A percentile compares a stretch with the other conserved stretches of the same genome.
These are phyloP conservation scores for Campodea augens DNA, from an alignment of 1,140 invertebrate species.

Conservation along the genomic window DNA sequence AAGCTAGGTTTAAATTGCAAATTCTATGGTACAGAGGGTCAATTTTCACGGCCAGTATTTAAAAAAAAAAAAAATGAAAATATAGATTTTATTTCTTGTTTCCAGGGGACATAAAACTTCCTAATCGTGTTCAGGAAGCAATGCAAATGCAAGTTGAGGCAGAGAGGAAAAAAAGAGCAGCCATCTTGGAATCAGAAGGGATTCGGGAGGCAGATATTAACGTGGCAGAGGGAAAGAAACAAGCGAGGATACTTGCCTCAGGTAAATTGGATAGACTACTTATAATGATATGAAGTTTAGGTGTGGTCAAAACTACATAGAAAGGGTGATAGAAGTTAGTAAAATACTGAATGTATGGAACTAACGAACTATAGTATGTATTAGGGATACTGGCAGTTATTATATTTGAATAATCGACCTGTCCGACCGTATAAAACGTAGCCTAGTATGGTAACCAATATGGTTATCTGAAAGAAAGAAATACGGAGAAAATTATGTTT, in stretches of 20 bases:
- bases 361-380: too few species aligned
- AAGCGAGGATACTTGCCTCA: constrained; percentile 78
- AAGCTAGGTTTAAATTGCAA: constrained; percentile 5
- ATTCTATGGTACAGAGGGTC: neutral
- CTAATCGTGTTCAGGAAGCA: constrained; percentile 83
- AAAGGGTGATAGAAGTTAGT: neutral
- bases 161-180: constrained; percentile 86
- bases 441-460: too few species aligned
- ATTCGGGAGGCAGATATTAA: constrained; percentile 88
- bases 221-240: constrained; percentile 87
- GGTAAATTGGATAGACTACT: constrained; percentile 29
- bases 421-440: too few species aligned
- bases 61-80: constrained; percentile 4
- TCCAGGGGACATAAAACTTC: constrained; percentile 78
- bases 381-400: too few species aligned
- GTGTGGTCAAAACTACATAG: too few species aligned
- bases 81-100: constrained; percentile 5
- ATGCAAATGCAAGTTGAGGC: constrained; percentile 99
- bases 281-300: neutral
- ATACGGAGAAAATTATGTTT: too few species aligned
- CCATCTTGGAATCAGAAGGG: constrained; percentile 93
- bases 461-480: too few species aligned
- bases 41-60: constrained; percentile 4
- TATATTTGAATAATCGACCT: too few species aligned
- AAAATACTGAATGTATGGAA: too few species aligned